Conservation (phyloP, 2,797 vertebrate species). For the Nasua narica region DNA sequence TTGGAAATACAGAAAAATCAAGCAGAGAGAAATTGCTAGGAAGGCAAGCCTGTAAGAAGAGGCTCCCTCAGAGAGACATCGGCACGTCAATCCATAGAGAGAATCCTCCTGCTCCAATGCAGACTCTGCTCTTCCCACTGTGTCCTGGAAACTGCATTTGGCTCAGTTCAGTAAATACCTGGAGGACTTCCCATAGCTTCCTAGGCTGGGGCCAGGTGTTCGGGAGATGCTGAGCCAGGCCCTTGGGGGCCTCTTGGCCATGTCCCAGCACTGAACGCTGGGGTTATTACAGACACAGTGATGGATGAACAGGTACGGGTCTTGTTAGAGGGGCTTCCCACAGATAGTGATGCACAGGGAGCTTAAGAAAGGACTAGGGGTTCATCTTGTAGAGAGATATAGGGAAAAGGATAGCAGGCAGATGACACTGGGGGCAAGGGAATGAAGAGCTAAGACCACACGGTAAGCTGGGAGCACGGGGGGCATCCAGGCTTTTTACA, state of each 20-base stretch:
- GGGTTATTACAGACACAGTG: background rate
- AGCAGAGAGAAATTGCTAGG: background rate
- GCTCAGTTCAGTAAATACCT: background rate
- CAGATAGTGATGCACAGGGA: background rate
- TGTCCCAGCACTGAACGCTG: too few species aligned
- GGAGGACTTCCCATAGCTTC: background rate
- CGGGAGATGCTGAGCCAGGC: background rate
- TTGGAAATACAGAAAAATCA: background rate
- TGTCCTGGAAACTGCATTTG: background rate
- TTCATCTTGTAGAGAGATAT: background rate
- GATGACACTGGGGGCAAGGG: background rate
- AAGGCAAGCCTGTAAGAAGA: background rate
- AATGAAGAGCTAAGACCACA: background rate
- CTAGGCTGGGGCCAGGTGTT: background rate
- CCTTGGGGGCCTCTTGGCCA: background rate
- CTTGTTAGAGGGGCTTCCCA: background rate
- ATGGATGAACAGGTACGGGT: background rate
- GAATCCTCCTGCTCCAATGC: background rate
- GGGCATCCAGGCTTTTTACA: background rate
- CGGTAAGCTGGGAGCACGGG: background rate
- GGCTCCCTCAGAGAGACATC: background rate
- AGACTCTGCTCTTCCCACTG: background rate
- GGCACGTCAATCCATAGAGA: fast-evolving
- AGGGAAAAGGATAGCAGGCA: background rate
- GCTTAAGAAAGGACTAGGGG: background rate